phyloP scores from a whole-genome alignment of 2,797 vertebrate species.

The Sebastes nivosus region DNA sequence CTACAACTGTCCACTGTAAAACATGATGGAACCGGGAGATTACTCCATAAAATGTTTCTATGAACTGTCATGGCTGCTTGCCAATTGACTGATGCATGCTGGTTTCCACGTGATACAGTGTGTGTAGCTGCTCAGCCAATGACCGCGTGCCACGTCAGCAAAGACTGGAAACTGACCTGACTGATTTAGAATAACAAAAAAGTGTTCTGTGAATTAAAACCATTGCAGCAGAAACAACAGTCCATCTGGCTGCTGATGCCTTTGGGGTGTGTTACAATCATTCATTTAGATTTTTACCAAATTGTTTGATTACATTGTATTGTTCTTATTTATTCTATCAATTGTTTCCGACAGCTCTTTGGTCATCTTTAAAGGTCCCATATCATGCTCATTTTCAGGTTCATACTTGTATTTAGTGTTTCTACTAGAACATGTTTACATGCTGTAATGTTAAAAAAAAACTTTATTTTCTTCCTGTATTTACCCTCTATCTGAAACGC shows the following conservation, averaged over 20 bases:
- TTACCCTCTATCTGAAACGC: too few species aligned
- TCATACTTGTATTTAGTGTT: too few species aligned
- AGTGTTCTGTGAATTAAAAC: not conserved
- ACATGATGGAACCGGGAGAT: not conserved
- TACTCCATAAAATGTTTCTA: not conserved
- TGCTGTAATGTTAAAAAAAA: too few species aligned
- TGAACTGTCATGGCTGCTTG: not conserved
- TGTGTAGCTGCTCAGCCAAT: not conserved
- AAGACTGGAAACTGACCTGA: too few species aligned
- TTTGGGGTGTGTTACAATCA: not conserved
- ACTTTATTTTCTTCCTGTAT: too few species aligned
- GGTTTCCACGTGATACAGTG: too few species aligned
- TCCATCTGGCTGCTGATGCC: not conserved
- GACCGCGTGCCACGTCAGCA: not conserved
- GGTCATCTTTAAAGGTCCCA: not conserved
- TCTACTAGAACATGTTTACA: too few species aligned
- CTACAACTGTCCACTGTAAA: not conserved
- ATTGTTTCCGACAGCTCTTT: not conserved
- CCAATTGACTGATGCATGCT: too few species aligned
- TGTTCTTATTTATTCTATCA: not conserved
- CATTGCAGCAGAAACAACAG: not conserved
- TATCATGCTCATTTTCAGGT: too few species aligned
- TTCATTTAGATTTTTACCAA: not conserved
- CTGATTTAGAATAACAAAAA: not conserved
- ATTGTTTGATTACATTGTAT: not conserved